Evolutionary conservation across 2,113 vertebrate genomes (phyloP).

Genomic region (Aviceda subcristata): DNA sequence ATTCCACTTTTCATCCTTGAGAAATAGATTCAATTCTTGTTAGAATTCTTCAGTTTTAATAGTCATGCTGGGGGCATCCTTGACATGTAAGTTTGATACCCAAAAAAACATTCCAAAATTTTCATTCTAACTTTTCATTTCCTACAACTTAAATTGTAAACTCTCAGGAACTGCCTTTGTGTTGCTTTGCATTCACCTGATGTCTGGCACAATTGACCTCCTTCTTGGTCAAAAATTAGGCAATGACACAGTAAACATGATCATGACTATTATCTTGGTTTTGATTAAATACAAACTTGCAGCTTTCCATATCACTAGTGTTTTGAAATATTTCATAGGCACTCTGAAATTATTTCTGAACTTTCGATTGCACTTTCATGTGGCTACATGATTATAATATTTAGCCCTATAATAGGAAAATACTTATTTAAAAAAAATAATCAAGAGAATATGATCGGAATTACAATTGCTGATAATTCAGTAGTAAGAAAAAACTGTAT

Average conservation of each 20-base stretch:
- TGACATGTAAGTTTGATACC: neutral
- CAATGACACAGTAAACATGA: neutral
- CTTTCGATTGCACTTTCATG: neutral
- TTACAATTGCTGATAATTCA: neutral
- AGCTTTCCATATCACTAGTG: neutral
- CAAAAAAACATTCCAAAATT: neutral
- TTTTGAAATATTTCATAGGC: neutral
- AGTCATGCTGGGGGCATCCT: neutral
- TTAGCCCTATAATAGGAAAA: neutral
- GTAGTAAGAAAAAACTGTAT: neutral
- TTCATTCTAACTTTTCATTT: neutral
- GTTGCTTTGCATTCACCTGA: neutral
- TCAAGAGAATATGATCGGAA: neutral
- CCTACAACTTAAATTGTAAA: neutral
- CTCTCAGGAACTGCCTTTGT: neutral
- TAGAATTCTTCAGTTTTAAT: neutral
- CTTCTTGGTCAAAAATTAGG: neutral
- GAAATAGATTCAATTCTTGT: neutral
- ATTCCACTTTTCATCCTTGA: neutral
- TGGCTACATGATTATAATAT: neutral
- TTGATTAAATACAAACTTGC: neutral
- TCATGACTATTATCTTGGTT: neutral
- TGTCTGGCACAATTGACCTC: neutral
- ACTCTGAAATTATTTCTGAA: neutral
- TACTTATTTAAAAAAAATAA: neutral